Base-by-base conservation (phyloP, 2,113 vertebrate genomes). In the Nanorana parkeri region DNA sequence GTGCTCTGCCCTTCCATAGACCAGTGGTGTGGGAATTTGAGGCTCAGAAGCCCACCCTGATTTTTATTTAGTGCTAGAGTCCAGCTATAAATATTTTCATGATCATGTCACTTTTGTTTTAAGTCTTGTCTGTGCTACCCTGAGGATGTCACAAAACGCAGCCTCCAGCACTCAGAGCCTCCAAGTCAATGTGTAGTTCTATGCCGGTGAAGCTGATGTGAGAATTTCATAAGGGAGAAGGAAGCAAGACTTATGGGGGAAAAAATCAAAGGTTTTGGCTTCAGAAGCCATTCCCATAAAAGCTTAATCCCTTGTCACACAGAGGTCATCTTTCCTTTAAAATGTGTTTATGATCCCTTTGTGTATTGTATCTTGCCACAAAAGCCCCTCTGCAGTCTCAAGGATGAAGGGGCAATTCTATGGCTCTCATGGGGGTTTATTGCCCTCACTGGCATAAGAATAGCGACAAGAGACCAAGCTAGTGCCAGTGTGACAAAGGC, bases 401-500 rank as follows among this genome's bases (percentile, higher is more conserved):
- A 88, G 83, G 83, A 89, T 86, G 85, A 79, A 80, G 17, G 84
- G 88, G 89, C 85, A 84, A 85, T 85, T 78, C 86, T 77, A n/a
- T 63, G 86, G 78, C 88, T 88, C 86, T 85, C 58, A 67, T 84
- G 87, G 88, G 87, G 84, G 80, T 91, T 92, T 92, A 89, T 87
- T 87, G 85, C 92, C 84, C 87, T 90, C 87, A 86, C 88, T 87
- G 91, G 91, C 89, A 89, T 87, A 87, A 91, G 90, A 91, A 91
- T 84, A 89, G 87, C 52, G 28, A 56, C 52, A 21, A 88, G 88
- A 86, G 90, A 87, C 86, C 88, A 86, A 87, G 85, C 76, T 4
- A 80, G 88, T 61, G 84, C 85, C 80, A 17, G 55, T 17, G 74
- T 17, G 86, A 87, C 88, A 87, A 87, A 88, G 82, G 82, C 79